Evolutionary conservation across 2,113 vertebrate genomes (phyloP).

Genomic region (western clawed frog (Xenopus tropicalis)): DNA sequence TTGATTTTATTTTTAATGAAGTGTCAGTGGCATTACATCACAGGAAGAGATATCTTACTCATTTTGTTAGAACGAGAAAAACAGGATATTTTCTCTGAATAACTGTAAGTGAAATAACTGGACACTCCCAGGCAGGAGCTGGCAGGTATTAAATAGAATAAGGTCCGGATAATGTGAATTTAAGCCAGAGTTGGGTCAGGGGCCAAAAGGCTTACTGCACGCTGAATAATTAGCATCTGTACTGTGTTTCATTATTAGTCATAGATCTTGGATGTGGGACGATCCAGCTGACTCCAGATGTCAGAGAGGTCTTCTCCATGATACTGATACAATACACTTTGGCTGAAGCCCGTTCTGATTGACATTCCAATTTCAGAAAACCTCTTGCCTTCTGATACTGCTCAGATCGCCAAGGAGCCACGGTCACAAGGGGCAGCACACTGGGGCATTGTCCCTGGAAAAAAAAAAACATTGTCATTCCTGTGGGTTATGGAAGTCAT

Average conservation of each 20-base stretch:
- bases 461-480: background rate
- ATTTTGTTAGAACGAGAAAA: background rate
- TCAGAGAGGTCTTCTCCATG: slow-evolving; percentile 7
- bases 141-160: slow-evolving; percentile 14
- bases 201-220: slow-evolving; percentile 17
- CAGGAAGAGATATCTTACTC: background rate
- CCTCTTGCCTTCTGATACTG: slow-evolving; percentile 1
- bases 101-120: background rate
- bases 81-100: background rate
- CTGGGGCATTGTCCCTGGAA: slow-evolving; percentile 14
- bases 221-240: slow-evolving; percentile 24
- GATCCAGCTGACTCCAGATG: slow-evolving; percentile 37
- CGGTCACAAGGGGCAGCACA: slow-evolving; percentile 19
- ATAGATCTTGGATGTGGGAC: background rate
- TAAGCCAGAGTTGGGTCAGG: slow-evolving; percentile 5
- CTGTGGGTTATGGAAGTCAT: slow-evolving; percentile 25
- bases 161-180: slow-evolving; percentile 14
- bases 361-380: slow-evolving; percentile 28
- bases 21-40: background rate
- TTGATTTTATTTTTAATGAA: background rate
- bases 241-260: slow-evolving; percentile 22
- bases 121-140: background rate
- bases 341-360: background rate
- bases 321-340: slow-evolving; percentile 10
- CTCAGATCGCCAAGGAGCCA: slow-evolving; percentile 14